Evolutionary conservation across 2,797 vertebrate genomes (phyloP).

Genomic region (Sebastes jordani): DNA sequence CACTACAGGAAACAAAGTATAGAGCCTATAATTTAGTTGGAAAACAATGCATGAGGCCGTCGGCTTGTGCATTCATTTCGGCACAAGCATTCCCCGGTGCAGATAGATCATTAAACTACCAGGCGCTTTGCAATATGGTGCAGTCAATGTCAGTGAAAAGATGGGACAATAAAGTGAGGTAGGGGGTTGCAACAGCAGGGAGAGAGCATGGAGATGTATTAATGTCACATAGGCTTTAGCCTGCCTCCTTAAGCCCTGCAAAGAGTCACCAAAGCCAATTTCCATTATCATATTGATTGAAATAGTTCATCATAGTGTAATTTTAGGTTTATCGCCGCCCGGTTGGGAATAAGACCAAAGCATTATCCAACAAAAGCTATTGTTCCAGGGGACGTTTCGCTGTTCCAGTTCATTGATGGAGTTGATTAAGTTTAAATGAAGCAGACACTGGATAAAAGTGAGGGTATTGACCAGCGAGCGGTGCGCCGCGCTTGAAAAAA

Average conservation of each 20-base stretch:
- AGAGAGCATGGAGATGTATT: slow-evolving; percentile 78
- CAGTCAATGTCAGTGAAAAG: slow-evolving; percentile 85
- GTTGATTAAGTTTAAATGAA: slow-evolving; percentile 99
- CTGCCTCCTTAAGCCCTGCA: slow-evolving; percentile 82
- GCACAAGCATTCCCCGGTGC: slow-evolving; percentile 87
- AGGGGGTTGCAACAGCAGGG: slow-evolving; percentile 73
- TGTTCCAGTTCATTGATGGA: slow-evolving; percentile 99
- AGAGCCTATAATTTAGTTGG: slow-evolving; percentile 89
- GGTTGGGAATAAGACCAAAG: slow-evolving; percentile 91
- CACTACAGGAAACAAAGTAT: slow-evolving; percentile 87
- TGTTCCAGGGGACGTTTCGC: slow-evolving; percentile 93
- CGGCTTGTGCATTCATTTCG: slow-evolving; percentile 85
- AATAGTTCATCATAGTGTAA: slow-evolving; percentile 96
- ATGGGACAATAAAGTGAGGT: slow-evolving; percentile 78
- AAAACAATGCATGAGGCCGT: slow-evolving; percentile 75
- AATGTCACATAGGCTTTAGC: slow-evolving; percentile 83
- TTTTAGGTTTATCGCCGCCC: slow-evolving; percentile 92
- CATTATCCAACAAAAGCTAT: slow-evolving; percentile 98
- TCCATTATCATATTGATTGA: slow-evolving; percentile 99
- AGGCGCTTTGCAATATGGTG: slow-evolving; percentile 84
- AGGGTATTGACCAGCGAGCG: slow-evolving; percentile 97
- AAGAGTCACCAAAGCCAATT: slow-evolving; percentile 87
- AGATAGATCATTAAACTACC: slow-evolving; percentile 90
- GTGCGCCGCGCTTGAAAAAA: slow-evolving; percentile 89
- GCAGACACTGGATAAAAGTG: slow-evolving; percentile 99